Evolutionary conservation across 1,140 invertebrate species (phyloP).

Genomic region (Drosophila santomea): DNA sequence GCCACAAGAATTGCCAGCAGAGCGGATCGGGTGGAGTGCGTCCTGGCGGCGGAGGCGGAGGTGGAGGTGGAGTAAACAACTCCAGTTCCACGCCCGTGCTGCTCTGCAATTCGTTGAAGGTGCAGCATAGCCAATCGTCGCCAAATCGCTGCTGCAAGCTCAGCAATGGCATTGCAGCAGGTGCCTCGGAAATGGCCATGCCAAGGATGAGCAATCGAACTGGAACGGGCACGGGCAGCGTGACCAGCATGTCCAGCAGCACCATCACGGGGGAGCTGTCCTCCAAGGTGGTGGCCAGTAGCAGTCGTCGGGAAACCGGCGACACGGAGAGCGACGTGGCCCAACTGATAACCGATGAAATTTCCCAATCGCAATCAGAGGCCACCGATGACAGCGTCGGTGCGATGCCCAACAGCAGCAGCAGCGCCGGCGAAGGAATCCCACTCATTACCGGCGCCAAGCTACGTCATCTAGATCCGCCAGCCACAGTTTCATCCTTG

Average conservation of each 20-base stretch:
- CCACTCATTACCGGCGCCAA: constrained; percentile 18
- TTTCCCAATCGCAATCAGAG: constrained; percentile 82
- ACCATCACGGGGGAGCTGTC: constrained; percentile 77
- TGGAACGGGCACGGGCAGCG: constrained; percentile 55
- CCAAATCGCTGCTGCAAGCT: constrained; percentile 82
- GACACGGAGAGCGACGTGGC: constrained; percentile 83
- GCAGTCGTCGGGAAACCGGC: constrained; percentile 75
- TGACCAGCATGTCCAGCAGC: constrained; percentile 78
- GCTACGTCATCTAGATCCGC: constrained; percentile 74
- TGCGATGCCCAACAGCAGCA: constrained; percentile 74
- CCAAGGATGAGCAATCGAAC: constrained; percentile 10
- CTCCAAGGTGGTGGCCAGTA: constrained; percentile 76
- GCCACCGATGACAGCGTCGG: constrained; percentile 78
- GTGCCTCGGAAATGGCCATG: constrained; percentile 1
- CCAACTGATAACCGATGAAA: constrained; percentile 80
- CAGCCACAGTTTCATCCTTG: constrained; percentile 26
- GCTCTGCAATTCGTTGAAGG: constrained; percentile 80
- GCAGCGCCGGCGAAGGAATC: constrained; percentile 49
- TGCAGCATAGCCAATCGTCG: constrained; percentile 84
- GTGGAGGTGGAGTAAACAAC: not conserved
- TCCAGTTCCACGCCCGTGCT: constrained; percentile 45
- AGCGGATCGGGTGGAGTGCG: constrained; percentile 15
- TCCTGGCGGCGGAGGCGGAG: constrained; percentile 10
- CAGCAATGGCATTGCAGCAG: constrained; percentile 48
- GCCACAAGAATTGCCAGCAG: constrained; percentile 89